Percentiles rank a stretch among this genome's conserved stretches.
phyloP scores from a whole-genome alignment of 2,113 vertebrate species.

The Gasterosteus nipponicus region DNA sequence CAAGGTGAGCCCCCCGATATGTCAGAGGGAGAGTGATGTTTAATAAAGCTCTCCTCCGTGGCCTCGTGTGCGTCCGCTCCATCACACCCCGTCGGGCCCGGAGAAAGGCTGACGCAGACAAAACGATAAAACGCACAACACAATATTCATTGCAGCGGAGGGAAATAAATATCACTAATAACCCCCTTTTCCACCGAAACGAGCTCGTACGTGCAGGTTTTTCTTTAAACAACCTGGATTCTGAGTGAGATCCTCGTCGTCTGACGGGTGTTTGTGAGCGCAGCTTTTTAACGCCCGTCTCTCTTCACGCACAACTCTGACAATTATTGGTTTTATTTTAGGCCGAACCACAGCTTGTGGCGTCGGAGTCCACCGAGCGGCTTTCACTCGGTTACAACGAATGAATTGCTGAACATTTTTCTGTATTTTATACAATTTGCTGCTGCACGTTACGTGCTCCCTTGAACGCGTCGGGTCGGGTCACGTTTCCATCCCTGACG shows the following conservation, averaged over 20 bases:
- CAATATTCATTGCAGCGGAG: not conserved
- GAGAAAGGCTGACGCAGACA: constrained; percentile 53
- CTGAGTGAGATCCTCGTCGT: no score
- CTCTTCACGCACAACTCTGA: no score
- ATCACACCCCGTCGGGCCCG: constrained; percentile 44
- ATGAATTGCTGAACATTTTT: no score
- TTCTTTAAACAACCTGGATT: not conserved
- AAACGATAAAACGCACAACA: constrained; percentile 6
- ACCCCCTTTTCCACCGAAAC: not conserved
- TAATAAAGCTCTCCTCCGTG: constrained; percentile 69
- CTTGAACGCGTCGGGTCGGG: no score
- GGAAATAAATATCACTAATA: not conserved
- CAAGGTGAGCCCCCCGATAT: constrained; percentile 66
- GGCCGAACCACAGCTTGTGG: no score
- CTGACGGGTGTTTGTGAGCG: not conserved
- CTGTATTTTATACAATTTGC: no score
- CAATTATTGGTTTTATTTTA: no score
- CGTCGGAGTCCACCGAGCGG: no score
- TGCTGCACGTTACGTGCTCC: no score
- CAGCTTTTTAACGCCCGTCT: no score
- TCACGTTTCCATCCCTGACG: not conserved
- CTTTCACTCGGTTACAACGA: no score
- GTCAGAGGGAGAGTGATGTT: constrained; percentile 73
- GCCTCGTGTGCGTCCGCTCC: constrained; percentile 58
- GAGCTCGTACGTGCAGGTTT: not conserved